Evolutionary conservation across 2,113 vertebrate species (phyloP).

Genomic region (Tauraco erythrolophus): DNA sequence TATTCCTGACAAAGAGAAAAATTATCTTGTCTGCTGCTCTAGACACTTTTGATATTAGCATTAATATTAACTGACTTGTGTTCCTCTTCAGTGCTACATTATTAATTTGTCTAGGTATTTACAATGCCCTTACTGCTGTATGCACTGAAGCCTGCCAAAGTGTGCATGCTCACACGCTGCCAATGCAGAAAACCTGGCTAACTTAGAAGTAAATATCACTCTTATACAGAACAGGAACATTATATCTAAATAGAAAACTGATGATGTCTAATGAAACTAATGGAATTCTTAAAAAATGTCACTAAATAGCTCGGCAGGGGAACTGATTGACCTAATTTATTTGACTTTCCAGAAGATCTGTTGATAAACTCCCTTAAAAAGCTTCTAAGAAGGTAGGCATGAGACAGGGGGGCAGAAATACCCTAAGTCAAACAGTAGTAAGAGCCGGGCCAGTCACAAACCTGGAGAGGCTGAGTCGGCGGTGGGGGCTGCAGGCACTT

Average conservation of each 20-base stretch:
- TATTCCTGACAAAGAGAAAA: constrained; percentile 30
- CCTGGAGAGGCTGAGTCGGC: neutral
- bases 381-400: neutral
- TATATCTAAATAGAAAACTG: neutral
- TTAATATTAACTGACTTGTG: constrained; percentile 37
- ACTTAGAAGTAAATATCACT: neutral
- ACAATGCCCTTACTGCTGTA: neutral
- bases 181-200: neutral
- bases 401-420: neutral
- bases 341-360: neutral
- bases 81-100: constrained; percentile 16
- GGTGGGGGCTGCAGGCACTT: neutral
- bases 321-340: neutral
- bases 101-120: constrained; percentile 32
- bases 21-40: constrained; percentile 20
- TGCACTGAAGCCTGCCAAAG: neutral
- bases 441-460: neutral
- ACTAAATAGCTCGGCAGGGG: neutral
- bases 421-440: neutral
- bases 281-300: neutral
- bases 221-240: neutral
- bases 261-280: neutral
- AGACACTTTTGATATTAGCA: constrained; percentile 12
- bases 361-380: neutral
- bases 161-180: neutral